Evolutionary conservation across 2,888 invertebrate genomes (phyloP).

Genomic region (Chymomyza caudatula): DNA sequence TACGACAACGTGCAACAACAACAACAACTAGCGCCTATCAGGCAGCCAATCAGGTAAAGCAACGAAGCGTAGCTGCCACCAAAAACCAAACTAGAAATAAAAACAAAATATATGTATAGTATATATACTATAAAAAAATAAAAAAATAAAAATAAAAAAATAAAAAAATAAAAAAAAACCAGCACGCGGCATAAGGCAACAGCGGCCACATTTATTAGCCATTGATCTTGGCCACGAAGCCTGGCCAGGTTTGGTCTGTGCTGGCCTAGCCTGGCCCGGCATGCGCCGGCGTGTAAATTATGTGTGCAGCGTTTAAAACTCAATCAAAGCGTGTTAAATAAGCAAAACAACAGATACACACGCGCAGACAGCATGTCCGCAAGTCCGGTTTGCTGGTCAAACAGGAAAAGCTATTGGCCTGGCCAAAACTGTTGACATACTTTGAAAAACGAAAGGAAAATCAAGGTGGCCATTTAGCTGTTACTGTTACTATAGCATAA

Average conservation of each 20-base stretch:
- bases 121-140: background rate
- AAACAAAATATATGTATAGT: too few species aligned
- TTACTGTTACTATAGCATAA: slow-evolving; percentile 13
- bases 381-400: slow-evolving; percentile 27
- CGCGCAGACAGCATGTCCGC: background rate
- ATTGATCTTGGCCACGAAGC: slow-evolving; percentile 63
- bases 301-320: slow-evolving; percentile 21
- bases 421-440: slow-evolving; percentile 7
- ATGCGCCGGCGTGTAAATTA: slow-evolving; percentile 11
- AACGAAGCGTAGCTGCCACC: slow-evolving; percentile 43
- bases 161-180: background rate
- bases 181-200: slow-evolving; percentile 12
- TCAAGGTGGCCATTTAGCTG: slow-evolving; percentile 28
- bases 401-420: slow-evolving; percentile 23
- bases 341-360: slow-evolving; percentile 1
- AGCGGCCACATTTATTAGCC: slow-evolving; percentile 45
- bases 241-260: slow-evolving; percentile 7
- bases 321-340: slow-evolving; percentile 19
- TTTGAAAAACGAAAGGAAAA: slow-evolving; percentile 5
- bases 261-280: background rate
- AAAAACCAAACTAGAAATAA: background rate
- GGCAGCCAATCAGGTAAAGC: slow-evolving; percentile 35
- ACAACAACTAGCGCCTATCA: slow-evolving; percentile 27
- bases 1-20: background rate
- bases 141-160: slow-evolving; percentile 3